Percentiles rank a stretch among this genome's conserved stretches.
Conservation (phyloP, 2,113 vertebrate species). For the Clarias magur region DNA sequence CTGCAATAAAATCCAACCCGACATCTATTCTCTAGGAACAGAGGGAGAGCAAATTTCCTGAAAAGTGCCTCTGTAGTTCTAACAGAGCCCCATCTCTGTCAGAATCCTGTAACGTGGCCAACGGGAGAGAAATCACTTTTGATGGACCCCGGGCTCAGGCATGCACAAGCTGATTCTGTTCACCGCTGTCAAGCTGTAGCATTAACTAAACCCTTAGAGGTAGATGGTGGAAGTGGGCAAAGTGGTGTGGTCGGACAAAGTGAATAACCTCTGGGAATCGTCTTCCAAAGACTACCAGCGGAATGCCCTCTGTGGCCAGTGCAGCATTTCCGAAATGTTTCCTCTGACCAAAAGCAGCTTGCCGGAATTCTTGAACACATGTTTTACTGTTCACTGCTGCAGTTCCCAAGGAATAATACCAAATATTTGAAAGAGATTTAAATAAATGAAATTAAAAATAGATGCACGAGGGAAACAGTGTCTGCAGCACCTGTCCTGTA, state of each 20-base stretch:
- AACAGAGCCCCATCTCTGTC: neutral
- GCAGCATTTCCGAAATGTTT: slow-evolving; percentile 64
- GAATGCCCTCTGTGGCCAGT: slow-evolving; percentile 65
- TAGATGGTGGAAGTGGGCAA: slow-evolving; percentile 67
- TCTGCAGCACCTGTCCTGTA: slow-evolving; percentile 35
- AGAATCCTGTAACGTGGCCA: neutral
- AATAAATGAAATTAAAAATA: slow-evolving; percentile 28
- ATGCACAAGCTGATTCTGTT: slow-evolving; percentile 15
- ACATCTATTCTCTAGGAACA: slow-evolving; percentile 49
- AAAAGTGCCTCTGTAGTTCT: slow-evolving; percentile 45
- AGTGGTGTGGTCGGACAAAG: slow-evolving; percentile 66
- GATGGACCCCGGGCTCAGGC: slow-evolving; percentile 5
- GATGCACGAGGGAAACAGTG: neutral
- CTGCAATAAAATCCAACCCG: slow-evolving; percentile 53
- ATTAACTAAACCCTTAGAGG: slow-evolving; percentile 62
- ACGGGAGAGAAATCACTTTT: neutral
- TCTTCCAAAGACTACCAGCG: slow-evolving; percentile 57
- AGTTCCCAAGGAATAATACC: slow-evolving; percentile 39
- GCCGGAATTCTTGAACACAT: slow-evolving; percentile 56
- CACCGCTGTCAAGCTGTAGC: slow-evolving; percentile 48
- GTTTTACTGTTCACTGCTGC: slow-evolving; percentile 35
- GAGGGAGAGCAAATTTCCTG: slow-evolving; percentile 36
- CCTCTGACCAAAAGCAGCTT: slow-evolving; percentile 59
- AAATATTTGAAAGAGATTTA: slow-evolving; percentile 43
- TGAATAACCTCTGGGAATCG: slow-evolving; percentile 57